phyloP scores from a whole-genome alignment of 2,888 invertebrate species.

The Epsilonema sp. region DNA sequence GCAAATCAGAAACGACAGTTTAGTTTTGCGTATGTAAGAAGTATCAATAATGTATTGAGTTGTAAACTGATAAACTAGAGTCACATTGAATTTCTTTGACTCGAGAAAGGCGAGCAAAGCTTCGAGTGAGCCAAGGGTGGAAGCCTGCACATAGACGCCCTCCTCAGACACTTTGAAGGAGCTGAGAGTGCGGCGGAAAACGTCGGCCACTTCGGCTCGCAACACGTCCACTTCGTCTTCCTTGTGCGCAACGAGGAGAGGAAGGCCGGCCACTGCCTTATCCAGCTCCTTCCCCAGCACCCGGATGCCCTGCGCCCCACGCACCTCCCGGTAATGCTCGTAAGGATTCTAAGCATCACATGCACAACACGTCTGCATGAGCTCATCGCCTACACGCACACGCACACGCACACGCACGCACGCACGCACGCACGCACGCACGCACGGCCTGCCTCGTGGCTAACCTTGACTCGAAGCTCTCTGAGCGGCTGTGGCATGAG shows the following conservation, averaged over 20 bases:
- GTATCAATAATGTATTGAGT: neutral
- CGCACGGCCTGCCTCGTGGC: no score
- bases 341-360: constrained; percentile 42
- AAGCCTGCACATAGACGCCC: constrained; percentile 97
- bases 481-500: constrained; percentile 95
- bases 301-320: constrained; percentile 93
- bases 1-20: neutral
- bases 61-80: constrained; percentile 28
- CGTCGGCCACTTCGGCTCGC: constrained; percentile 7
- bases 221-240: constrained; percentile 78
- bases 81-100: constrained; percentile 76
- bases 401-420: no score
- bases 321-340: constrained; percentile 74
- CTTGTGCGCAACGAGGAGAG: constrained; percentile 69
- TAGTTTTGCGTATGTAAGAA: no score
- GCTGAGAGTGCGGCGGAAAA: constrained; percentile 62
- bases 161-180: constrained; percentile 71
- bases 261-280: constrained; percentile 83
- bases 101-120: constrained; percentile 79
- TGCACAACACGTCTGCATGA: no score
- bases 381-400: no score
- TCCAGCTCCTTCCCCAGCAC: constrained; percentile 93
- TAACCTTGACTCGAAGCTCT: constrained; percentile 79
- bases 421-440: no score
- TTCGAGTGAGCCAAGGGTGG: constrained; percentile 93